Evolutionary conservation across 2,888 invertebrate genomes (phyloP), one percentile per base, ranked within the genome.

Genomic region (Eledona agricola): DNA sequence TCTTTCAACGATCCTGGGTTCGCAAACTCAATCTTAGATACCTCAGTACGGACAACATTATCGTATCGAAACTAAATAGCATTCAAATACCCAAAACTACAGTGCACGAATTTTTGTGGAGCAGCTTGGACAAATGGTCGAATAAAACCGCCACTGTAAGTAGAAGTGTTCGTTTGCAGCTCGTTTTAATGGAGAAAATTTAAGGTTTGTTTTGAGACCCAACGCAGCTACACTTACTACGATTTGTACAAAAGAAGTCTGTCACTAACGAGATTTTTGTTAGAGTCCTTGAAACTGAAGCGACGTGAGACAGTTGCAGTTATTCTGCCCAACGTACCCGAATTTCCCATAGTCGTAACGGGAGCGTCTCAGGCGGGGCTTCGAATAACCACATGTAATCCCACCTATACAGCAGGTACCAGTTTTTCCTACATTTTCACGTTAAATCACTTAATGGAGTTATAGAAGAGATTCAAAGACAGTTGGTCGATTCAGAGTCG

Each of bases 321-420:
- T 3, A 82, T 88, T 67, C 67, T 89, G 52, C 89, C 89, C 0
- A 91, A 91, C 70, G 66, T 85, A n/a, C 89, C 90, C 0, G 90
- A 91, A 72, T 87, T 81, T 65, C 81, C 85, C 0, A 74, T 88
- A 5, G 80, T 83, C 1, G 70, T 83, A 2, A 65, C 88, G 63
- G 90, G 88, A 0, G 79, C 83, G n/a, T 64, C 86, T 17, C 86
- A 86, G 62, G 88, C 88, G 20, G 88, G 88, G 0, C 77, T 86
- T 0, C 67, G 82, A 9, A 80, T 87, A 3, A 86, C 89, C 0
- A 84, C 87, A 0, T 79, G 89, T 3, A 90, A 90, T 76, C 88
- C 89, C 0, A 70, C 81, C 50, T 90, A 89, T 64, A 89, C 87
- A 20, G 11, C 61, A 60, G 65, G 70, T 70, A 63, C 25, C 38